Base-by-base conservation (phyloP, 2,113 vertebrate genomes). In the Natator depressus region DNA sequence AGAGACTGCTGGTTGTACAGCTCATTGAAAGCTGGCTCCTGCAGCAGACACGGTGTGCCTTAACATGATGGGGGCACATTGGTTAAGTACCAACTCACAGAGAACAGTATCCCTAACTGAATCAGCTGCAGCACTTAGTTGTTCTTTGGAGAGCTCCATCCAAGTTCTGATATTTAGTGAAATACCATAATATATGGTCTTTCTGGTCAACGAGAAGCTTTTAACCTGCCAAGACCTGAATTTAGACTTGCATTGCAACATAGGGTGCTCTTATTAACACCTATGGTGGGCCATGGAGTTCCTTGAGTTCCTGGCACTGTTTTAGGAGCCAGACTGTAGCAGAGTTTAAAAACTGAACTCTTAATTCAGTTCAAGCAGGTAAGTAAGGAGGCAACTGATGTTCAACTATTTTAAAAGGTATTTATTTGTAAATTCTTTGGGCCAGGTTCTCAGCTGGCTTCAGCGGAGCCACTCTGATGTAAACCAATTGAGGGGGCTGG, bases 401-500 rank as follows among this genome's bases (percentile, higher is more conserved):
- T 42, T 13, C 42, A 76, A 12, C 22, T 27, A 14, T 76, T 90
- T 29, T 20, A 59, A 87, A 85, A 19, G n/a, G 53, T 92, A 78
- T 62, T 2, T 24, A 42, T 24, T 42, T 3, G 0, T 65, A 0
- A 1, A 1, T 57, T 84, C 42, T 29, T 0, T 0, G 19, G 27
- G 14, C 53, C 35, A 42, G 10, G 42, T 75, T 47, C 82, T 79
- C 50, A 84, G 80, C 82, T 76, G 6, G 24, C 53, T 92, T 82
- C 1, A 9, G 85, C 2, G 65, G 54, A 13, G 14, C 59, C 65
- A 9, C 85, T 89, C 0, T 27, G n/a, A 2, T 55, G 76, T 51
- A 46, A 16, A 31, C 0, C 0, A 86, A 31, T 24, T 80, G 62
- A 65, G 29, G 2, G 88, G 3, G 46, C 69, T 72, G 72, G 24